Conservation (phyloP, 2,797 vertebrate genomes). For the Phrynocephalus vlangalii region DNA sequence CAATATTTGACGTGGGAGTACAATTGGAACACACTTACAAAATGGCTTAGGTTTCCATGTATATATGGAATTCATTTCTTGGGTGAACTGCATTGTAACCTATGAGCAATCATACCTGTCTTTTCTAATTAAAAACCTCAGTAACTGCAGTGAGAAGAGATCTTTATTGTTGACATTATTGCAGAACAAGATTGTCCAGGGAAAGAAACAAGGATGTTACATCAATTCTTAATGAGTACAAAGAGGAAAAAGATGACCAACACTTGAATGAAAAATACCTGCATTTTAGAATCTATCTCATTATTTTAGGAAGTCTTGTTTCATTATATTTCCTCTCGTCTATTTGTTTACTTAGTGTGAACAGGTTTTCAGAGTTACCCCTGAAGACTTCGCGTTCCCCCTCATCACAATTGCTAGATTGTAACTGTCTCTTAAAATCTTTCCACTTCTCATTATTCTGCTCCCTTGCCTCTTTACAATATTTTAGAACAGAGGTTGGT, state of each 20-base stretch:
- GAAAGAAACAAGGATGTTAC: not conserved
- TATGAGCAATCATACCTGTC: not conserved
- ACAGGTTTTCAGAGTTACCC: not conserved
- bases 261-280: not conserved
- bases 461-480: not conserved
- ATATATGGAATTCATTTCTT: not conserved
- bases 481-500: not conserved
- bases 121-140: not conserved
- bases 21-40: not conserved
- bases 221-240: constrained; percentile 15
- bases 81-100: not conserved
- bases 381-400: not conserved
- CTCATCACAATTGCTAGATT: not conserved
- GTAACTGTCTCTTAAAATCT: not conserved
- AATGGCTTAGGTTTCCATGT: not conserved
- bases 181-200: not conserved
- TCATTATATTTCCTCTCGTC: constrained; percentile 12
- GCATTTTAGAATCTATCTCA: not conserved
- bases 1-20: not conserved
- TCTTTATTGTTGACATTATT: not conserved
- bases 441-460: not conserved
- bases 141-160: fast-evolving
- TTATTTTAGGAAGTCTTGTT: constrained; percentile 16
- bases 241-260: not conserved
- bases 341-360: constrained; percentile 19